phyloP scores from a whole-genome alignment of 2,888 invertebrate species.

The Tenthredo notha region DNA sequence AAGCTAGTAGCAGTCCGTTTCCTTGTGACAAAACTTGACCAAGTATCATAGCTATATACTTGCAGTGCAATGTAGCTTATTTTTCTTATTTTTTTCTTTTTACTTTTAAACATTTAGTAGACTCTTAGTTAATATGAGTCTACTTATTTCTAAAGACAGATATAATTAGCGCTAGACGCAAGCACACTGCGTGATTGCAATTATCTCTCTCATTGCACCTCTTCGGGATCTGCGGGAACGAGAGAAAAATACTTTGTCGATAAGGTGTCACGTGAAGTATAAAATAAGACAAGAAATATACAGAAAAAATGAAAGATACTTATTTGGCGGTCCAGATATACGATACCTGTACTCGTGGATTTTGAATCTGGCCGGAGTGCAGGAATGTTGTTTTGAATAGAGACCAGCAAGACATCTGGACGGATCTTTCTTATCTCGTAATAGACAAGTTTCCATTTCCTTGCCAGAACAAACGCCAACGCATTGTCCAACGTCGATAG shows the following conservation, averaged over 20 bases:
- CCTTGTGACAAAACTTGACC: not conserved
- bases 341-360: slow-evolving; percentile 74
- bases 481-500: slow-evolving; percentile 78
- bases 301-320: not conserved
- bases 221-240: slow-evolving; percentile 71
- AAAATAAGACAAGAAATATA: not conserved
- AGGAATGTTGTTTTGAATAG: slow-evolving; percentile 69
- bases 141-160: not conserved
- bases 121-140: not conserved
- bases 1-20: too few species aligned
- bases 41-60: not conserved
- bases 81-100: too few species aligned
- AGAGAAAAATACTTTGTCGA: slow-evolving; percentile 54
- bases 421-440: slow-evolving; percentile 73
- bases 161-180: slow-evolving; percentile 67
- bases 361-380: slow-evolving; percentile 74
- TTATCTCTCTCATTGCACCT: slow-evolving; percentile 73
- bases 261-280: not conserved
- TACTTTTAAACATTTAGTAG: not conserved
- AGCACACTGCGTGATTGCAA: slow-evolving; percentile 75
- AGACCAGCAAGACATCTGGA: slow-evolving; percentile 71
- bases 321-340: not conserved
- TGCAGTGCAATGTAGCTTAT: too few species aligned
- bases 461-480: slow-evolving; percentile 75
- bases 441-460: slow-evolving; percentile 72